Conservation (phyloP, 2,888 invertebrate species). For the Chrysina gloriosa region DNA sequence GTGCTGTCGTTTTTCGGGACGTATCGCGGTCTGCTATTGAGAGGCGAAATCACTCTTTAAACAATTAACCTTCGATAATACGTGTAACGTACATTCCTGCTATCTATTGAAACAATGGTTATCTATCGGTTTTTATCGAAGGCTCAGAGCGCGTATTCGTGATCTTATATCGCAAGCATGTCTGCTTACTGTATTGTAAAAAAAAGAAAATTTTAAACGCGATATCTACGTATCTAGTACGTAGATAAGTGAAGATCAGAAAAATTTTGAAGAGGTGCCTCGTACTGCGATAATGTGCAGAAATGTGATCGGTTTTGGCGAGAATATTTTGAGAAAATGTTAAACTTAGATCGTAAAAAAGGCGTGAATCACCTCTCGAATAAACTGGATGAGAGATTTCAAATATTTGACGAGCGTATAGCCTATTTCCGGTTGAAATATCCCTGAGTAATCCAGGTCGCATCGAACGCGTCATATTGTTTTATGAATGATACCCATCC, state of each 20-base stretch:
- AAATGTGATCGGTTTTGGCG: too few species aligned
- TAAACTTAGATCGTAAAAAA: neutral
- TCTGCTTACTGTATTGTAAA: neutral
- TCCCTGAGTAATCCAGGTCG: neutral
- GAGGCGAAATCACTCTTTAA: constrained; percentile 19
- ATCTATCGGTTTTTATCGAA: constrained; percentile 10
- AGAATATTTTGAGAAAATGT: too few species aligned
- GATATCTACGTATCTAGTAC: too few species aligned
- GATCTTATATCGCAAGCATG: too few species aligned
- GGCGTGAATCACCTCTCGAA: neutral
- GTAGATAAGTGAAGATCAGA: too few species aligned
- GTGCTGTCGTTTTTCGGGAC: neutral
- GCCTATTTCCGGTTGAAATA: neutral
- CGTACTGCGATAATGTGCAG: too few species aligned
- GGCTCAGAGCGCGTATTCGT: too few species aligned
- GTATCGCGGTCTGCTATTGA: neutral
- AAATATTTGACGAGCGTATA: neutral
- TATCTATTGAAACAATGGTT: constrained; percentile 12
- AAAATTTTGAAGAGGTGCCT: too few species aligned
- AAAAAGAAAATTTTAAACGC: neutral
- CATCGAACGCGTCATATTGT: too few species aligned
- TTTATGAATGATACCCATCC: too few species aligned
- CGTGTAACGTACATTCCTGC: neutral
- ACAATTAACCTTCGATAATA: constrained; percentile 18
- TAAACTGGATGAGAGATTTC: neutral